These are phyloP conservation scores for Solea senegalensis DNA, from an alignment of 2,113 vertebrate genomes.

Conservation along the genomic window DNA sequence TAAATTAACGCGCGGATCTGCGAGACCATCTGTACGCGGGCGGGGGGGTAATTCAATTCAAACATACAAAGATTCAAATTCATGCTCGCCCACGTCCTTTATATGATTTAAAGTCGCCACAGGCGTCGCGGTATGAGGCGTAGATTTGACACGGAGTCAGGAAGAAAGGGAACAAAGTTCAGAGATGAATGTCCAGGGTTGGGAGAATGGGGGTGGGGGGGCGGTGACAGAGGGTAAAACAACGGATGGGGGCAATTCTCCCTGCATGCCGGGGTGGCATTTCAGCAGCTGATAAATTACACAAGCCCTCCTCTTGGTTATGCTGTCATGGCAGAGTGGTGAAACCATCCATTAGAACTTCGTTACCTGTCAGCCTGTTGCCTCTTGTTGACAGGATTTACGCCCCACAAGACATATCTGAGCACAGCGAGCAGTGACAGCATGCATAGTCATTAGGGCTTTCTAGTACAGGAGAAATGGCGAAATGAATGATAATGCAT, in stretches of 20 bases:
- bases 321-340: slow-evolving; percentile 61
- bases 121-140: not conserved
- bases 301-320: slow-evolving; percentile 49
- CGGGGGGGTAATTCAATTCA: not conserved
- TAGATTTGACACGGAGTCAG: slow-evolving; percentile 14
- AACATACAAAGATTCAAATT: not conserved
- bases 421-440: slow-evolving; percentile 20
- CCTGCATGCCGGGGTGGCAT: slow-evolving; percentile 37
- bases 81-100: not conserved
- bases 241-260: slow-evolving; percentile 25
- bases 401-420: slow-evolving; percentile 39
- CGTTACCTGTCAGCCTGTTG: slow-evolving; percentile 70
- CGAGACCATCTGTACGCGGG: no score
- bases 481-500: slow-evolving; percentile 14
- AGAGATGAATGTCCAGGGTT: not conserved
- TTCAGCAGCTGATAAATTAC: slow-evolving; percentile 71
- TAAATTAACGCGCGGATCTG: no score
- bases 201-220: not conserved
- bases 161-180: not conserved
- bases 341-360: slow-evolving; percentile 75
- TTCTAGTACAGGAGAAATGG: not conserved
- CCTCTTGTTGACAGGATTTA: slow-evolving; percentile 69
- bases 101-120: not conserved
- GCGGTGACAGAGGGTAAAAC: not conserved
- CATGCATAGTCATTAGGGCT: slow-evolving; percentile 52